A percentile compares a stretch with the other conserved stretches of the same genome.
phyloP scores from a whole-genome alignment of 2,797 vertebrate genomes.

The Macropodus opercularis region DNA sequence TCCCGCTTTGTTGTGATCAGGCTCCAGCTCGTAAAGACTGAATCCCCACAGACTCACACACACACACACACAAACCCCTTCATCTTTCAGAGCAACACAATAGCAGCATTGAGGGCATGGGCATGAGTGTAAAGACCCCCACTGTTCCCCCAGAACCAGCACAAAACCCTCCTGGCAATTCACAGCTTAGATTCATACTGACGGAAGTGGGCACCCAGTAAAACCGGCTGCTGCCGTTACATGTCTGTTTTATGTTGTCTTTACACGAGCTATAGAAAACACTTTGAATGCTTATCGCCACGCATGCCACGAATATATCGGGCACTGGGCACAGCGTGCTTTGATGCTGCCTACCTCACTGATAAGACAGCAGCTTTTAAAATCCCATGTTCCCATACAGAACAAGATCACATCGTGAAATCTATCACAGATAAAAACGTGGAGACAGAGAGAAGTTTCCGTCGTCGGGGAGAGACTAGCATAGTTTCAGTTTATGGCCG shows the following conservation, averaged over 20 bases:
- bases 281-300: neutral
- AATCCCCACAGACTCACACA: conserved; percentile 42
- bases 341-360: conserved; percentile 35
- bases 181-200: conserved; percentile 37
- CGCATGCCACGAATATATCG: conserved; percentile 6
- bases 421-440: conserved; percentile 33
- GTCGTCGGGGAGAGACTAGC: conserved; percentile 55
- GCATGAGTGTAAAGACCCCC: conserved; percentile 50
- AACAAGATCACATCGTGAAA: conserved; percentile 50
- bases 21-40: conserved; percentile 46
- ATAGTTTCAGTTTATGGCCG: conserved; percentile 68
- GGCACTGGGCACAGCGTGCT: conserved; percentile 7
- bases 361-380: conserved; percentile 17
- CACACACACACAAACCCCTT: conserved; percentile 32
- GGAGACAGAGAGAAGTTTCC: conserved; percentile 5
- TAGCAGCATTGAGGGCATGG: conserved; percentile 71
- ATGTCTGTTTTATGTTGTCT: conserved; percentile 8
- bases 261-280: neutral
- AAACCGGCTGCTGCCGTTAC: conserved; percentile 26
- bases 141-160: conserved; percentile 52
- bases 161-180: conserved; percentile 56
- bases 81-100: conserved; percentile 66
- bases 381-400: conserved; percentile 28
- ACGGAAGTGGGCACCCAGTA: conserved; percentile 33
- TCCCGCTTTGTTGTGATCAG: conserved; percentile 41